A percentile compares a stretch with the other conserved stretches of the same genome.
These are phyloP conservation scores for Neotoma lepida DNA, from an alignment of 2,113 vertebrate species.

Conservation along the genomic window DNA sequence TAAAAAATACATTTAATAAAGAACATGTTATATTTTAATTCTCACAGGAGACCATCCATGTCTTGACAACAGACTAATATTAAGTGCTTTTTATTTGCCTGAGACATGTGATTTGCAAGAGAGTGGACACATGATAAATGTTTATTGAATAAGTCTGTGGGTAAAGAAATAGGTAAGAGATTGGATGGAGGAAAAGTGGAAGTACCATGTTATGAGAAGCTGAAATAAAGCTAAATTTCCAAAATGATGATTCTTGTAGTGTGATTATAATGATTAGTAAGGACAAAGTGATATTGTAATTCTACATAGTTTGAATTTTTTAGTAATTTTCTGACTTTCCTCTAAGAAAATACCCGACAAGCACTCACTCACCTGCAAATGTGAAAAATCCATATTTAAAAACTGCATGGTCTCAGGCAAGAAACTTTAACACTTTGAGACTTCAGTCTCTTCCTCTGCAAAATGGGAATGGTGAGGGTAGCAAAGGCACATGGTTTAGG, in stretches of 20 bases:
- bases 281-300: neutral
- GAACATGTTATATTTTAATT: conserved; percentile 3
- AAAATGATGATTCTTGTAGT: neutral
- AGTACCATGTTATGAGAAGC: neutral
- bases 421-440: neutral
- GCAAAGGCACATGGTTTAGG: conserved; percentile 9
- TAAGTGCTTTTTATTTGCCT: neutral
- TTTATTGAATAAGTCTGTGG: neutral
- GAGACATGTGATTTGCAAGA: neutral
- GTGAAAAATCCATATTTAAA: neutral
- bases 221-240: conserved; percentile 27
- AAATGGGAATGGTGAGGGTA: neutral
- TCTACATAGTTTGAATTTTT: neutral
- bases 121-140: neutral
- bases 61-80: conserved; percentile 8
- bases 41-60: neutral
- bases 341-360: conserved; percentile 4
- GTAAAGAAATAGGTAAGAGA: neutral
- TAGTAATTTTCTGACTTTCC: conserved; percentile 11
- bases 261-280: neutral
- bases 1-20: neutral
- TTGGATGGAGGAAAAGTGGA: neutral
- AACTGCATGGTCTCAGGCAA: neutral
- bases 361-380: neutral
- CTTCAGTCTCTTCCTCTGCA: neutral